Conservation (phyloP, 2,113 vertebrate genomes). For the Nannospalax galili region DNA sequence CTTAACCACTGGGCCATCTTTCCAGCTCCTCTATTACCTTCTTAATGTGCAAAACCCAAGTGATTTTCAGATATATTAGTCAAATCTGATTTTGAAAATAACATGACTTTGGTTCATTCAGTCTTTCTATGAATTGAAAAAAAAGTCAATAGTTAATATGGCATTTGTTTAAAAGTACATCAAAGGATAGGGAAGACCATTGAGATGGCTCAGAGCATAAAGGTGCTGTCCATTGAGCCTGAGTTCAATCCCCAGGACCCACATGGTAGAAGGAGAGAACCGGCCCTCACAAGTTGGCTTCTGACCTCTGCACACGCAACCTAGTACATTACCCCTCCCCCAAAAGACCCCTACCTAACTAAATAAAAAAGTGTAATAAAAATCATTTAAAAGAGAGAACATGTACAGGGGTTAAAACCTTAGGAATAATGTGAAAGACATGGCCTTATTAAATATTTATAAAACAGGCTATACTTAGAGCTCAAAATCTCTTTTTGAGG, state of each 20-base stretch:
- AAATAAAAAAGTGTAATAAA: neutral
- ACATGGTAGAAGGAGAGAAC: neutral
- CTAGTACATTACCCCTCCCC: neutral
- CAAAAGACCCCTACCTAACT: neutral
- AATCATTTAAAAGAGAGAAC: no score
- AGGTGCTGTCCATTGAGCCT: neutral
- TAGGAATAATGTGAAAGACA: conserved; percentile 14
- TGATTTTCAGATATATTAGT: neutral
- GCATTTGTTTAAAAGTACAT: neutral
- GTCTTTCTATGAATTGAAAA: neutral
- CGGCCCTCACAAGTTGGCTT: neutral
- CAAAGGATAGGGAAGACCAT: neutral
- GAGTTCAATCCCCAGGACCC: neutral
- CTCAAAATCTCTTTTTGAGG: neutral
- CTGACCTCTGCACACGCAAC: neutral
- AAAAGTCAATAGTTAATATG: neutral
- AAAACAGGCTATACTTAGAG: neutral
- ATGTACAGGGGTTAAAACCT: neutral
- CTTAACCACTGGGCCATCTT: no score
- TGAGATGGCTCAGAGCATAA: neutral
- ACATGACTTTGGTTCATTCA: neutral
- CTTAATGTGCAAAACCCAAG: neutral
- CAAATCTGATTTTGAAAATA: conserved; percentile 52
- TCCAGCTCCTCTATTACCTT: neutral
- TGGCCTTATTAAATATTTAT: neutral